Evolutionary conservation across 2,113 vertebrate species (phyloP).

Genomic region (Platanista minor): DNA sequence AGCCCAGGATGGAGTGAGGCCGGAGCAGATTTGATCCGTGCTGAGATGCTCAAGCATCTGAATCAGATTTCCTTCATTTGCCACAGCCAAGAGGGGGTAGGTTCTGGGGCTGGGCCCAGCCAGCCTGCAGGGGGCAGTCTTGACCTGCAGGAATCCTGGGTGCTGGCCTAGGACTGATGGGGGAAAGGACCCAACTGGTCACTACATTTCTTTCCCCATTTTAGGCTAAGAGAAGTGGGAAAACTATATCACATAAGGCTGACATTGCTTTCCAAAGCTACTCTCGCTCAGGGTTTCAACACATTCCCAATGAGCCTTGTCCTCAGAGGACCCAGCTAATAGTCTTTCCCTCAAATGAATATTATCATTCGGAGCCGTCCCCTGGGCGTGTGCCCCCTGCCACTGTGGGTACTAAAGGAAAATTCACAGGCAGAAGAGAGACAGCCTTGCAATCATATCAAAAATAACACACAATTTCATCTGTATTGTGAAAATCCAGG

Average conservation of each 20-base stretch:
- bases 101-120: rapidly evolving
- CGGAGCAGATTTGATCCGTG: rapidly evolving
- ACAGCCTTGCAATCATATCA: rapidly evolving
- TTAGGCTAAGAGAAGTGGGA: neutral
- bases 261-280: neutral
- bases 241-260: rapidly evolving
- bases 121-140: neutral
- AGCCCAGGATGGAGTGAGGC: neutral
- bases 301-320: neutral
- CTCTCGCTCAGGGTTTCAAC: neutral
- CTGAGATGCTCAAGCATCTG: too few species aligned
- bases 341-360: neutral
- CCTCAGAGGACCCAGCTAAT: neutral
- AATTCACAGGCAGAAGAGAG: too few species aligned
- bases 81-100: rapidly evolving
- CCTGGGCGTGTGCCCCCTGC: rapidly evolving
- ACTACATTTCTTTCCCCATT: neutral
- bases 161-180: neutral
- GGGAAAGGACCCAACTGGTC: rapidly evolving
- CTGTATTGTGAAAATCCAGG: neutral
- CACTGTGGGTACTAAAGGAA: rapidly evolving
- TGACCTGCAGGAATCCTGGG: neutral
- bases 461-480: neutral
- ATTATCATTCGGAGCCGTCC: rapidly evolving
- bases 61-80: too few species aligned